These are phyloP conservation scores for Oligia fasciuncula DNA, from an alignment of 2,888 invertebrate genomes.

Conservation along the genomic window DNA sequence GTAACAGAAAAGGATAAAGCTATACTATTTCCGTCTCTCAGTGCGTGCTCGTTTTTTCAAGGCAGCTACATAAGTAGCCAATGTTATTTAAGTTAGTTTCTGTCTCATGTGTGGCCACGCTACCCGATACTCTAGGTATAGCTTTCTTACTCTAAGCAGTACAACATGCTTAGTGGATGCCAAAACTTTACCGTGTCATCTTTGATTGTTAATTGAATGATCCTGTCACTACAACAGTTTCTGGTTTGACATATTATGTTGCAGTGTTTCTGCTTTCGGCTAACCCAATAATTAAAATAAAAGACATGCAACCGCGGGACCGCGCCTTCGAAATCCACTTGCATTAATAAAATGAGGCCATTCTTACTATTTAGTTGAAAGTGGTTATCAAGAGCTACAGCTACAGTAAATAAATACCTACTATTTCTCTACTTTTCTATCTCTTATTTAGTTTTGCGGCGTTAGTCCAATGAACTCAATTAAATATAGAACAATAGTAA, in stretches of 20 bases:
- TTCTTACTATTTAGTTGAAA: background rate
- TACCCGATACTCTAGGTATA: too few species aligned
- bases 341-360: background rate
- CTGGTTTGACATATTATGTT: background rate
- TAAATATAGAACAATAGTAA: slow-evolving; percentile 41
- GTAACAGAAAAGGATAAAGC: too few species aligned
- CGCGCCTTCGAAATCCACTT: background rate
- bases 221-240: background rate
- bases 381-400: background rate
- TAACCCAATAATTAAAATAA: slow-evolving; percentile 16
- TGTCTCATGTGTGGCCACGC: too few species aligned
- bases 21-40: too few species aligned
- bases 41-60: too few species aligned
- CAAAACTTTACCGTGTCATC: background rate
- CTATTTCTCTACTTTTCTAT: background rate
- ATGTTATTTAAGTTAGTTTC: too few species aligned
- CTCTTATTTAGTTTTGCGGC: slow-evolving; percentile 11
- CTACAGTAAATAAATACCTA: background rate
- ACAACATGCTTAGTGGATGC: background rate
- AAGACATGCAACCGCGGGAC: background rate
- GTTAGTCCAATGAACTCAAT: slow-evolving; percentile 52
- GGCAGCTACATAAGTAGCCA: too few species aligned
- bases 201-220: background rate
- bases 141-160: background rate
- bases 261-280: background rate